These are phyloP conservation scores for Lordiphosa clarofinis DNA, from an alignment of 1,140 invertebrate species.

Conservation along the genomic window DNA sequence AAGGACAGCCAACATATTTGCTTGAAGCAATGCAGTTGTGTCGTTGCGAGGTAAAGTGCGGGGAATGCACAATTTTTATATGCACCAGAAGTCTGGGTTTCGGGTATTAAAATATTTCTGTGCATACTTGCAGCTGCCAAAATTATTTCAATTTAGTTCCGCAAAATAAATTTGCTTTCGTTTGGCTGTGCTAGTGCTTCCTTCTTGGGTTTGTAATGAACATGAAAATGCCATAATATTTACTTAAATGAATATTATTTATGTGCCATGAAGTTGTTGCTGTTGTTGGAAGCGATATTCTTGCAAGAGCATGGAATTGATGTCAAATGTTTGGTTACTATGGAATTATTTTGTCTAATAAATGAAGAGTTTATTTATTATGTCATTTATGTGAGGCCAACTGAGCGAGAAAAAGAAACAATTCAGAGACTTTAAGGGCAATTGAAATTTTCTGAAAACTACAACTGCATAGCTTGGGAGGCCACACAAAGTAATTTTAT, in stretches of 20 bases:
- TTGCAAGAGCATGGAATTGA: no score
- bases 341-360: no score
- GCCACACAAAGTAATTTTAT: no score
- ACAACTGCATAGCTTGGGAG: no score
- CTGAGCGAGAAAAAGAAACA: no score
- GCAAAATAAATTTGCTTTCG: constrained; percentile 69
- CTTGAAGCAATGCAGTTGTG: constrained; percentile 42
- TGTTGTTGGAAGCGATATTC: no score
- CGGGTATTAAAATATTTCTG: constrained; percentile 69
- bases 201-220: constrained; percentile 46
- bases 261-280: constrained; percentile 15
- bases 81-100: constrained; percentile 41
- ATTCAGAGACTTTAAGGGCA: no score
- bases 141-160: constrained; percentile 78
- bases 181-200: constrained; percentile 8
- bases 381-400: no score
- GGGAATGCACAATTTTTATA: constrained; percentile 48
- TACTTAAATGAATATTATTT: constrained; percentile 37
- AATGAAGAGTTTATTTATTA: no score
- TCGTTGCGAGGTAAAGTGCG: neutral
- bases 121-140: constrained; percentile 70
- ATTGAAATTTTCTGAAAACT: no score
- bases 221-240: constrained; percentile 54
- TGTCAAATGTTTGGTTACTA: no score
- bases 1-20: constrained; percentile 39